Evolutionary conservation across 2,113 vertebrate species (phyloP).

Genomic region (Ciconia maguari): DNA sequence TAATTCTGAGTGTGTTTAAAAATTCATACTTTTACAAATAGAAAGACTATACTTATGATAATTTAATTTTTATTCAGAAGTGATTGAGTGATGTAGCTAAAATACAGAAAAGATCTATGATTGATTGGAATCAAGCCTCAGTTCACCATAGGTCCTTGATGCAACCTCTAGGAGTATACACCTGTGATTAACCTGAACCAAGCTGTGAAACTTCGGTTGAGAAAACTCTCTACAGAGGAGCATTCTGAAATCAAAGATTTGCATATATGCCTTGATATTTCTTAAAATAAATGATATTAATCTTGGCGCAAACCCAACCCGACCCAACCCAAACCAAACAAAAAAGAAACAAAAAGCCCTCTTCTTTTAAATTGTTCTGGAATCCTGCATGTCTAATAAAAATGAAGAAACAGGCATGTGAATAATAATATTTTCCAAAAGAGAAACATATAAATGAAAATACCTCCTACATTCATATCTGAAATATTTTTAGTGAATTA

Average conservation of each 20-base stretch:
- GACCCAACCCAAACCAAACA: neutral
- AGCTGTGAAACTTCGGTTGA: neutral
- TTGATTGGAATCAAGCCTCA: neutral
- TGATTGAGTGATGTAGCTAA: neutral
- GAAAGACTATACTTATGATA: neutral
- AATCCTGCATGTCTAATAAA: neutral
- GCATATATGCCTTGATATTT: neutral
- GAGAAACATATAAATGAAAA: neutral
- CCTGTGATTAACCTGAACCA: neutral
- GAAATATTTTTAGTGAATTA: neutral
- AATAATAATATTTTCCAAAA: neutral
- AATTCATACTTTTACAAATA: neutral
- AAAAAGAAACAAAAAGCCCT: neutral
- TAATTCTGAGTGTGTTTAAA: neutral
- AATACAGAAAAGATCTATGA: neutral
- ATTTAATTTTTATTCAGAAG: neutral
- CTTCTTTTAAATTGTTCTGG: neutral
- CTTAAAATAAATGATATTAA: neutral
- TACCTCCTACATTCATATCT: neutral
- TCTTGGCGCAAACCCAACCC: neutral
- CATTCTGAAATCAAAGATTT: neutral
- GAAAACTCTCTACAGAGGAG: neutral
- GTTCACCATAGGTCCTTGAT: neutral
- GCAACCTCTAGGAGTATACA: neutral
- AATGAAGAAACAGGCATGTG: neutral